Percentiles rank a stretch among this genome's conserved stretches.
phyloP scores from a whole-genome alignment of 2,888 invertebrate species.

The Spodoptera exigua region DNA sequence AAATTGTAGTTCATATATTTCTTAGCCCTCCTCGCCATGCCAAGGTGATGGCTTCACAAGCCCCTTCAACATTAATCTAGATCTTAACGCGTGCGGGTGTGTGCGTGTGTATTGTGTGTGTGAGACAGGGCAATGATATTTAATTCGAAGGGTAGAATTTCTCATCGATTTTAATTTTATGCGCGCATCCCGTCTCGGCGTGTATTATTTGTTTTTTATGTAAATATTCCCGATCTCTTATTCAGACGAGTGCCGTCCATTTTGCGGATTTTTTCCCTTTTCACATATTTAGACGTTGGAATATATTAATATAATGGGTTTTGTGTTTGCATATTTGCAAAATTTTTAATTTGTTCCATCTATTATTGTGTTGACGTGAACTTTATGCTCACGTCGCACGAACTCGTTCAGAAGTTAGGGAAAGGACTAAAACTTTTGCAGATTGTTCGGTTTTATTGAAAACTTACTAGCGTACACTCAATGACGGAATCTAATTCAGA shows the following conservation, averaged over 20 bases:
- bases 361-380: constrained; percentile 19
- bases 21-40: too few species aligned
- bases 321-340: constrained; percentile 69
- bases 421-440: too few species aligned
- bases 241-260: constrained; percentile 82
- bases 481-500: too few species aligned
- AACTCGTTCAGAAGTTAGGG: neutral
- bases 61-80: constrained; percentile 82
- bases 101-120: constrained; percentile 71
- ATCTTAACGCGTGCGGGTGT: constrained; percentile 71
- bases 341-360: constrained; percentile 47
- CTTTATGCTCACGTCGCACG: neutral
- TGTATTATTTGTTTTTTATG: constrained; percentile 88
- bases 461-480: too few species aligned
- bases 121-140: constrained; percentile 86
- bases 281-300: constrained; percentile 77
- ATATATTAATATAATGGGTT: constrained; percentile 76
- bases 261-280: constrained; percentile 78
- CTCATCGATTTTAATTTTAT: constrained; percentile 89
- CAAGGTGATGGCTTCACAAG: constrained; percentile 58
- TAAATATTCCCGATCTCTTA: constrained; percentile 86
- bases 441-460: too few species aligned
- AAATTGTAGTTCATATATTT: too few species aligned
- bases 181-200: constrained; percentile 87
- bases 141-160: constrained; percentile 88